Conservation (phyloP, 92 coral and sea anemone species). For the Anthopleura xanthogrammica region DNA sequence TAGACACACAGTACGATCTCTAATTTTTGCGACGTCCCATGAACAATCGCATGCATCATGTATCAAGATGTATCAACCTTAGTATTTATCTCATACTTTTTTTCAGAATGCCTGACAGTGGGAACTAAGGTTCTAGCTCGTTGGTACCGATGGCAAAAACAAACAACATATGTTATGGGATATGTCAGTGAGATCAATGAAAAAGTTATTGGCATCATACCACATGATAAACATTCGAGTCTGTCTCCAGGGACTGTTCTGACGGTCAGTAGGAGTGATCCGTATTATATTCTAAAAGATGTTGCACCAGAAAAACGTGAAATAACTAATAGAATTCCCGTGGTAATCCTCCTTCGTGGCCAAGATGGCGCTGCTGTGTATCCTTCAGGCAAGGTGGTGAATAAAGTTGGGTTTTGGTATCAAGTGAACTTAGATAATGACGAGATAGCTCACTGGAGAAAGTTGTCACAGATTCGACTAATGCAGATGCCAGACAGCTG, state of each 20-base stretch:
- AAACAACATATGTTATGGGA: conserved; percentile 47
- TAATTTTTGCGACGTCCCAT: too few species aligned
- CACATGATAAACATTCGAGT: conserved; percentile 28
- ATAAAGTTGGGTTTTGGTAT: conserved; percentile 36
- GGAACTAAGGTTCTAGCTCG: conserved; percentile 67
- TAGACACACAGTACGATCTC: too few species aligned
- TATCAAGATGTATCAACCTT: too few species aligned
- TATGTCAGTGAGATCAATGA: conserved; percentile 50
- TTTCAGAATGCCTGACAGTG: conserved; percentile 59
- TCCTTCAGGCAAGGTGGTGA: conserved; percentile 35
- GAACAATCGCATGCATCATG: too few species aligned
- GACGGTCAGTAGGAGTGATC: conserved; percentile 13
- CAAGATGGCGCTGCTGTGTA: conserved; percentile 30
- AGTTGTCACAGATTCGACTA: conserved; percentile 40
- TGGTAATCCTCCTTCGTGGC: conserved; percentile 18
- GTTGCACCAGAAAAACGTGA: conserved; percentile 23
- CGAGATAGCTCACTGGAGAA: conserved; percentile 34
- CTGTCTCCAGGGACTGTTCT: conserved; percentile 6
- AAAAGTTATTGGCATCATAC: conserved; percentile 45
- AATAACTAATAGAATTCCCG: conserved; percentile 20
- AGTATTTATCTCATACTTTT: neutral
- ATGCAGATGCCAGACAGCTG: conserved; percentile 5
- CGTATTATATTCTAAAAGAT: conserved; percentile 31
- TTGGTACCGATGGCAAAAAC: conserved; percentile 51
- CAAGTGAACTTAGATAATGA: conserved; percentile 38